phyloP scores from a whole-genome alignment of 2,113 vertebrate genomes.

The Chrysochloris asiatica region DNA sequence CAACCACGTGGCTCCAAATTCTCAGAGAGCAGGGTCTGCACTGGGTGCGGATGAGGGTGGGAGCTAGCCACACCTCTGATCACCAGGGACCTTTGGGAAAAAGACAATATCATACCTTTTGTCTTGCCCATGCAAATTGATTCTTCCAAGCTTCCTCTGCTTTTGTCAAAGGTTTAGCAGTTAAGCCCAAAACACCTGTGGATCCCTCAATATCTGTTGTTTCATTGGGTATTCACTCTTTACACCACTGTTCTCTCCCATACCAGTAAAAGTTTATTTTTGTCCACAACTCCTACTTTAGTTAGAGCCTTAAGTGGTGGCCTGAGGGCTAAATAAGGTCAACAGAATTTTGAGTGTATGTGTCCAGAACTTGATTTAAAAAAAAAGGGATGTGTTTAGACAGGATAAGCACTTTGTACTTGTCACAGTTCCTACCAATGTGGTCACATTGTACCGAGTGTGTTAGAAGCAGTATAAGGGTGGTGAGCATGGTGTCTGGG shows the following conservation, averaged over 20 bases:
- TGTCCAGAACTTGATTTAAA: not conserved
- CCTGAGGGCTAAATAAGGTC: slow-evolving; percentile 30
- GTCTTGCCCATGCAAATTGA: too few species aligned
- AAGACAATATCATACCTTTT: too few species aligned
- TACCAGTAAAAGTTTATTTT: slow-evolving; percentile 43
- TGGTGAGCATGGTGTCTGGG: rapidly evolving
- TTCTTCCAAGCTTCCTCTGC: too few species aligned
- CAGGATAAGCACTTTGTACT: not conserved
- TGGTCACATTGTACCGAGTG: not conserved
- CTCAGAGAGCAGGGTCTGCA: too few species aligned
- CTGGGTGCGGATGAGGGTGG: not conserved
- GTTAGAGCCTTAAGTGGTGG: not conserved
- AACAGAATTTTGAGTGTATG: not conserved
- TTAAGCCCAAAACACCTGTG: not conserved
- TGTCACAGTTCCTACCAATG: not conserved
- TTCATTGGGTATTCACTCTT: not conserved
- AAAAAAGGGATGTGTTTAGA: not conserved
- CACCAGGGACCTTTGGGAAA: too few species aligned
- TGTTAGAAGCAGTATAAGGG: not conserved
- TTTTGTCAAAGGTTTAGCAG: not conserved
- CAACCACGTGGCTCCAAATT: too few species aligned
- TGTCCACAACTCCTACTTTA: not conserved
- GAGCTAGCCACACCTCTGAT: too few species aligned
- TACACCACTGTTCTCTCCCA: not conserved
- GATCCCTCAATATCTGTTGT: rapidly evolving